These are phyloP conservation scores for Archips xylosteana DNA, from an alignment of 2,888 invertebrate species.

Conservation along the genomic window DNA sequence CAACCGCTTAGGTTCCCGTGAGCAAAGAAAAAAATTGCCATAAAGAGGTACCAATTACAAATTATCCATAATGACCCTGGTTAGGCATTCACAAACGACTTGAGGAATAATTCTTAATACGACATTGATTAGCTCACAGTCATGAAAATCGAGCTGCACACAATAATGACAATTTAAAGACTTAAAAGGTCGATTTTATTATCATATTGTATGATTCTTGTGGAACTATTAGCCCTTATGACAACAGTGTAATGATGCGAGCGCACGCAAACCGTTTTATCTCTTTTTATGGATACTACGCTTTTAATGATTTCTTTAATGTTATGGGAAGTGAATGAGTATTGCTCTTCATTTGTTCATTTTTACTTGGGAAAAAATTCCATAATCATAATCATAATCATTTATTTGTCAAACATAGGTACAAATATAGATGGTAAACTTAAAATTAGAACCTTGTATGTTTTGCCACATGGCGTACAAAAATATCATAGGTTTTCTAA, in stretches of 20 bases:
- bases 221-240: constrained; percentile 84
- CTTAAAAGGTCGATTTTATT: constrained; percentile 84
- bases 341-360: constrained; percentile 10
- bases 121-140: constrained; percentile 80
- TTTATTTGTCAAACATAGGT: no score
- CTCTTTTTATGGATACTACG: constrained; percentile 42
- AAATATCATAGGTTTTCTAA: no score
- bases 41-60: constrained; percentile 80
- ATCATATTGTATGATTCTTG: constrained; percentile 84
- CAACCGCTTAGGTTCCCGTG: constrained; percentile 42
- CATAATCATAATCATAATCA: no score
- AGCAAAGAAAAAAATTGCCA: constrained; percentile 62
- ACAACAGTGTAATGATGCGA: constrained; percentile 78
- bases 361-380: neutral
- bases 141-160: constrained; percentile 67
- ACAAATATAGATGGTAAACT: no score
- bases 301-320: constrained; percentile 41
- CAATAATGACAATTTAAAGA: constrained; percentile 84
- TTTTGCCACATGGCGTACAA: no score
- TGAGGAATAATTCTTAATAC: constrained; percentile 81
- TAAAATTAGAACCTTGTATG: no score
- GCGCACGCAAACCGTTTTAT: constrained; percentile 76
- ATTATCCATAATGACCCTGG: constrained; percentile 70
- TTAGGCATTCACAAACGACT: constrained; percentile 83
- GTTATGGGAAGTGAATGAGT: constrained; percentile 21